Base-by-base conservation (phyloP, 37 sponge, comb jelly and placozoan species). In the Crambe crambe region DNA sequence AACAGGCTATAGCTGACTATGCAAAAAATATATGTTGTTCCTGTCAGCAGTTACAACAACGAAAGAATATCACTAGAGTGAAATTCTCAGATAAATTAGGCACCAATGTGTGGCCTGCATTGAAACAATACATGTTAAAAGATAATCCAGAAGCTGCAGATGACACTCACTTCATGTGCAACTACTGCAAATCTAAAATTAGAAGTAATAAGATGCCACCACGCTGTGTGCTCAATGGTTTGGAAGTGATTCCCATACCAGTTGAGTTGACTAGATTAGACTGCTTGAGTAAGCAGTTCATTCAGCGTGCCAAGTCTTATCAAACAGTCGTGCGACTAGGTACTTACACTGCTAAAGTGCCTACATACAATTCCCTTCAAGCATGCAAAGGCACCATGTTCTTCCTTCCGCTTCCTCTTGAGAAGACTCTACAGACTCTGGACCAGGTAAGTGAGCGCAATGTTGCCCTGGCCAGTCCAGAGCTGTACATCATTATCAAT, bases 311-410 rank as follows among this genome's bases (percentile, higher is more conserved):
- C 3, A 89, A 84, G 34, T 27, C 27, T 29, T 89, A 58, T 68
- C 85, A 83, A 68, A 73, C 85, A 26, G 38, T 83, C 18, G 68
- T 79, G 15, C 71, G 76, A 41, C 72, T 89, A 26, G 85, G 70
- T 20, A 89, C 90, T 31, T 79, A 84, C 75, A 73, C 80, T 37
- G 71, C 47, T 30, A 88, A 78, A 40, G 83, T 83, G 42, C 83
- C 89, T 20, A 27, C 38, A 27, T 80, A 80, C 73, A 80, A 80
- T 35, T 73, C 72, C 21, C 71, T 75, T n/a, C 39, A 80, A 69
- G 82, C 77, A 17, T 75, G 60, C 51, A 75, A 81, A 34, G 72
- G 71, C 8, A 62, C 73, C 26, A 78, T 88, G 78, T 76, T 81
- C 70, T 73, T 88, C 57, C 68, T 83, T 60, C 79, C 89, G 23